A percentile compares a stretch with the other conserved stretches of the same genome.
phyloP scores from a whole-genome alignment of 2,888 invertebrate species.

The Argyresthia albistria region DNA sequence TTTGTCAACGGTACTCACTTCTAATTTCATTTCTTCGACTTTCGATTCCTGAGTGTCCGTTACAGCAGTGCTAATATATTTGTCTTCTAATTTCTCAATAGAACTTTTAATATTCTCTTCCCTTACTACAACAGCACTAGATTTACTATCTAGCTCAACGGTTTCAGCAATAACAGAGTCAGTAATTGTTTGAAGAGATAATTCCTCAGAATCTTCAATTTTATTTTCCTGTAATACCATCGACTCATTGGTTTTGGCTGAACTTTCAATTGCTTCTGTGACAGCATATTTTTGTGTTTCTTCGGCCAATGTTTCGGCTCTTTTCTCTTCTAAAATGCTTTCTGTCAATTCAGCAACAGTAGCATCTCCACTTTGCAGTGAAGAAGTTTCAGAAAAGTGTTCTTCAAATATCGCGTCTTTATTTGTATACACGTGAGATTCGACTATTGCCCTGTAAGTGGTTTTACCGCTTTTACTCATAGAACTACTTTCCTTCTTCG shows the following conservation, averaged over 20 bases:
- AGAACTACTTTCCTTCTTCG: no score
- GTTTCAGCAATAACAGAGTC: conserved; percentile 4
- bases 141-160: conserved; percentile 8
- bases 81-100: no score
- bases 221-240: conserved; percentile 9
- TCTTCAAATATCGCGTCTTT: conserved; percentile 48
- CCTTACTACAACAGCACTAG: no score
- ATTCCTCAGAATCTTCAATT: conserved; percentile 7
- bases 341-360: conserved; percentile 6
- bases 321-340: not conserved
- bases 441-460: conserved; percentile 53
- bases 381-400: conserved; percentile 30
- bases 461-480: conserved; percentile 22
- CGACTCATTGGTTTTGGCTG: conserved; percentile 8
- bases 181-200: not conserved
- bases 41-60: conserved; percentile 1
- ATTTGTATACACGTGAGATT: conserved; percentile 57
- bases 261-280: conserved; percentile 14
- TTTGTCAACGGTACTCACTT: not conserved
- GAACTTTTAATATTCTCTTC: no score
- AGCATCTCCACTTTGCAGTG: conserved; percentile 24
- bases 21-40: conserved; percentile 10
- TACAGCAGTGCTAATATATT: no score
- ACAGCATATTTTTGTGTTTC: conserved; percentile 12
- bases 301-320: conserved; percentile 4